These are phyloP conservation scores for Dolichopus griseipennis DNA, from an alignment of 2,888 invertebrate genomes.

Conservation along the genomic window DNA sequence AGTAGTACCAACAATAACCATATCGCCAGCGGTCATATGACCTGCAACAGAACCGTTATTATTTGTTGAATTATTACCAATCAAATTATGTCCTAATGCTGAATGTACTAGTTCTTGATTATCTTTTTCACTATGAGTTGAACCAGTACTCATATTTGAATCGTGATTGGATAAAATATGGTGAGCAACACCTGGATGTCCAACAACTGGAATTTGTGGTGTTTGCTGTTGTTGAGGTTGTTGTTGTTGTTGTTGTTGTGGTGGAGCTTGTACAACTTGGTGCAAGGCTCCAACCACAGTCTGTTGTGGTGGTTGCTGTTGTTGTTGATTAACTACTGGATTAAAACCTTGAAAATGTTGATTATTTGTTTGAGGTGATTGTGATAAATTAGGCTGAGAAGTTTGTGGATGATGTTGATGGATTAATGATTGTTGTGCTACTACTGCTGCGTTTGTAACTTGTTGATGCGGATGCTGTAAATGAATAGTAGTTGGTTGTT, in stretches of 20 bases:
- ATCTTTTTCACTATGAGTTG: constrained; percentile 93
- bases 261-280: constrained; percentile 12
- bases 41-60: constrained; percentile 53
- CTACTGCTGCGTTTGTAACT: constrained; percentile 21
- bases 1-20: constrained; percentile 17
- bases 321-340: constrained; percentile 36
- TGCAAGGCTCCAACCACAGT: constrained; percentile 21
- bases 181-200: constrained; percentile 28
- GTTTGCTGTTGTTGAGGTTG: constrained; percentile 33
- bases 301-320: constrained; percentile 19
- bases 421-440: constrained; percentile 21
- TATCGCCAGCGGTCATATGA: constrained; percentile 43
- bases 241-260: constrained; percentile 51
- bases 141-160: constrained; percentile 97
- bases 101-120: constrained; percentile 27
- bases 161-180: constrained; percentile 66
- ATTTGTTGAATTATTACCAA: constrained; percentile 21
- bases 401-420: constrained; percentile 24
- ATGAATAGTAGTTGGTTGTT: constrained; percentile 21
- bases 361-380: constrained; percentile 21
- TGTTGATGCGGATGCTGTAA: constrained; percentile 23
- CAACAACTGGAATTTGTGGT: constrained; percentile 23
- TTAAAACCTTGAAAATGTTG: constrained; percentile 18
- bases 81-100: constrained; percentile 20
- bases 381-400: constrained; percentile 25